Conservation (phyloP, 2,888 invertebrate genomes). For the Holacanthella duospinosa region DNA sequence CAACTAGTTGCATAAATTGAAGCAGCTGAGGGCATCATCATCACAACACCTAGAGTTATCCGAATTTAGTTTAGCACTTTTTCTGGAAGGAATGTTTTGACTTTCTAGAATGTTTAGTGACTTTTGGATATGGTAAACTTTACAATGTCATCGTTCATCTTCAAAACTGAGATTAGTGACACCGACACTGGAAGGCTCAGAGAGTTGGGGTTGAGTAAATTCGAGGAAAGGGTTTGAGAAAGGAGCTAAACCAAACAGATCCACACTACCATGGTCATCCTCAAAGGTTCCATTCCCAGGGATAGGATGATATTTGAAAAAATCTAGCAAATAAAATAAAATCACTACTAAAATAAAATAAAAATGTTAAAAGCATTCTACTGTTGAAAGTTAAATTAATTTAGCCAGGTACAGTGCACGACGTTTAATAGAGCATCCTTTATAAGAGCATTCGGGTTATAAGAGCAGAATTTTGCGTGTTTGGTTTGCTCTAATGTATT, state of each 20-base stretch:
- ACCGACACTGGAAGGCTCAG: conserved; percentile 3
- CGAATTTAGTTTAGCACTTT: background rate
- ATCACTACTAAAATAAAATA: conserved; percentile 9
- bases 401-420: too few species aligned
- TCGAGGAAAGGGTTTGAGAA: conserved; percentile 44
- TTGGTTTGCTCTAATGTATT: too few species aligned
- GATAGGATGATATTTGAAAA: conserved; percentile 28
- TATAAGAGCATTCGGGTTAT: too few species aligned
- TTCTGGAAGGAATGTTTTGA: conserved; percentile 4
- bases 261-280: conserved; percentile 51
- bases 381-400: too few species aligned
- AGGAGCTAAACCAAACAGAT: conserved; percentile 70
- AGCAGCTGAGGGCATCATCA: too few species aligned
- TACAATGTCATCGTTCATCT: conserved; percentile 15
- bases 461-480: too few species aligned
- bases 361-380: too few species aligned
- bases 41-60: too few species aligned
- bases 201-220: conserved; percentile 14
- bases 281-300: conserved; percentile 51
- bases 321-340: conserved; percentile 16
- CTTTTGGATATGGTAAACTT: background rate
- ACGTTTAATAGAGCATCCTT: too few species aligned
- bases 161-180: conserved; percentile 23
- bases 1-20: background rate
- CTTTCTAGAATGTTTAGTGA: background rate